A percentile compares a stretch with the other conserved stretches of the same genome.
Evolutionary conservation across 2,888 invertebrate genomes (phyloP).

Genomic region (Smittia aterrima): DNA sequence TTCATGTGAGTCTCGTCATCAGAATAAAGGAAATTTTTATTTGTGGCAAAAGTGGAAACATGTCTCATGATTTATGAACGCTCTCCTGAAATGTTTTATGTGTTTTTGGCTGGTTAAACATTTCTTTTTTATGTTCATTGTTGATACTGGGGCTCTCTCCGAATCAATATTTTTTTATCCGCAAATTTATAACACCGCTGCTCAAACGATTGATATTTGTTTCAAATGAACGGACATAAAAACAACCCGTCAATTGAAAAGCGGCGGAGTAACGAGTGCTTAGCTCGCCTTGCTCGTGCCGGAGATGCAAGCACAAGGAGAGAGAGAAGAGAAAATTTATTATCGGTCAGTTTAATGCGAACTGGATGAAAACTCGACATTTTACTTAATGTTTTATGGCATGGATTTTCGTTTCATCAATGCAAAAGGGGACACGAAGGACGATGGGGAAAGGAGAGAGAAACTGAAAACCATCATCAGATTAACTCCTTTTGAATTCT

Average conservation of each 20-base stretch:
- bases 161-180: constrained; percentile 8
- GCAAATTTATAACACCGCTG: background rate
- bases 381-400: constrained; percentile 8
- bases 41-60: background rate
- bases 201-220: constrained; percentile 18
- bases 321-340: background rate
- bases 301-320: background rate
- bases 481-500: constrained; percentile 26
- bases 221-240: background rate
- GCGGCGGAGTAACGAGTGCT: background rate
- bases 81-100: constrained; percentile 21
- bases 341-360: constrained; percentile 2
- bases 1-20: background rate
- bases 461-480: constrained; percentile 31
- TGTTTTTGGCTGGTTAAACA: constrained; percentile 38
- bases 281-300: background rate
- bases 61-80: constrained; percentile 27
- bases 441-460: background rate
- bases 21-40: background rate
- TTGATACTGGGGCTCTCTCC: constrained; percentile 23
- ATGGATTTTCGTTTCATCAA: constrained; percentile 6
- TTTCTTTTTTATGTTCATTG: constrained; percentile 12
- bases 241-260: background rate
- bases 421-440: background rate
- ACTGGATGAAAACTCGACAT: constrained; percentile 4